Conservation (phyloP, 2,888 invertebrate genomes). For the Folsomia manolachei region DNA sequence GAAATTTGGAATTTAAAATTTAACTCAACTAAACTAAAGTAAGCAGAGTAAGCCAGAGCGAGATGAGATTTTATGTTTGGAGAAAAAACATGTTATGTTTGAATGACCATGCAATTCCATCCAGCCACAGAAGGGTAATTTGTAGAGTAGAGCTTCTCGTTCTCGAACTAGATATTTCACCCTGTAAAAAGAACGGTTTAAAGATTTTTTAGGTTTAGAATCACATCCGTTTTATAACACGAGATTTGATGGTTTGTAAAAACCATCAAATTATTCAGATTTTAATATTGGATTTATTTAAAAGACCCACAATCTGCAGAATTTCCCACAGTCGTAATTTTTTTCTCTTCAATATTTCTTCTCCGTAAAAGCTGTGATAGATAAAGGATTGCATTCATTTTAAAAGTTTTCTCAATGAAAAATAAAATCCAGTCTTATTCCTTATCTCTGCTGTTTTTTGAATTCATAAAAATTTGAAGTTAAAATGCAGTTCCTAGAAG, state of each 20-base stretch:
- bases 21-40: neutral
- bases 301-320: conserved; percentile 4
- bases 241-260: neutral
- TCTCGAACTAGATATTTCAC: too few species aligned
- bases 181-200: too few species aligned
- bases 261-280: neutral
- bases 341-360: neutral
- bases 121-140: too few species aligned
- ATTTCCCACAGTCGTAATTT: neutral
- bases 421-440: neutral
- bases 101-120: too few species aligned
- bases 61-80: neutral
- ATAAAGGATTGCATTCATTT: neutral
- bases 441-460: neutral
- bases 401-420: too few species aligned
- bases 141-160: too few species aligned
- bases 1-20: neutral
- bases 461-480: neutral
- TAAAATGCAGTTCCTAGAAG: too few species aligned
- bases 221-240: neutral
- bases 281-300: neutral
- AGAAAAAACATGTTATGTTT: too few species aligned
- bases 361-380: neutral
- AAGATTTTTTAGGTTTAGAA: too few species aligned
- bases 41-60: neutral